Evolutionary conservation across 2,113 vertebrate genomes (phyloP), one percentile per base, ranked within the genome.

Genomic region (Vidua macroura): DNA sequence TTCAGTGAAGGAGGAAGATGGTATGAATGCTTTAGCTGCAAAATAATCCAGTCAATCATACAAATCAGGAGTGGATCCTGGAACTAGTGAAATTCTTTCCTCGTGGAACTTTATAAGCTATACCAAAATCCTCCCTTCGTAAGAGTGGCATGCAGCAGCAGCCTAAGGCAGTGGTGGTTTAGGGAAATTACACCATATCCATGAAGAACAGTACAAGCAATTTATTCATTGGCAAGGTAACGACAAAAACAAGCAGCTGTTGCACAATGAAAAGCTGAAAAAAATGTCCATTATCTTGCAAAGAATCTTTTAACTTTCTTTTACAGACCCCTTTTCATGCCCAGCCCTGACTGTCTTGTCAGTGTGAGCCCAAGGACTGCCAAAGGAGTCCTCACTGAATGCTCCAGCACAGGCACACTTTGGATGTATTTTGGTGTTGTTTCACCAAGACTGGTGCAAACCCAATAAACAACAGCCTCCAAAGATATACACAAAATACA

Each of bases 351-450:
- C 3, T 25, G 41, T 20, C 55, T 41, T 41, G 17, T 19, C 15
- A 5, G 30, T 62, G 33, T 12, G 35, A 64, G 22, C 41, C 59
- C 13, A 2, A 85, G 31, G 52, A 31, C 43, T 72, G 53, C 17
- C 25, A 77, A 41, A 51, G 24, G 56, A 91, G 73, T 21, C 9
- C 25, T 44, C 49, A 33, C 7, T 7, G 46, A 77, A 35, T 20
- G 31, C 23, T 67, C 22, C 6, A 6, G 19, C 5, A 48, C 30
- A 62, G 39, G 25, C 37, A 67, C 22, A 16, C 35, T 53, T 27
- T 17, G 31, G 21, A 39, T 28, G 1, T 52, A 48, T 44, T 25
- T 52, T 14, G 6, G 11, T 7, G 1, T 2, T n/a, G 7, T 3
- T 43, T 48, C 28, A 52, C 11, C 16, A 23, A 37, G 18, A 55